A percentile compares a stretch with the other conserved stretches of the same genome.
Conservation (phyloP, 2,113 vertebrate species). For the Gila orcuttii region DNA sequence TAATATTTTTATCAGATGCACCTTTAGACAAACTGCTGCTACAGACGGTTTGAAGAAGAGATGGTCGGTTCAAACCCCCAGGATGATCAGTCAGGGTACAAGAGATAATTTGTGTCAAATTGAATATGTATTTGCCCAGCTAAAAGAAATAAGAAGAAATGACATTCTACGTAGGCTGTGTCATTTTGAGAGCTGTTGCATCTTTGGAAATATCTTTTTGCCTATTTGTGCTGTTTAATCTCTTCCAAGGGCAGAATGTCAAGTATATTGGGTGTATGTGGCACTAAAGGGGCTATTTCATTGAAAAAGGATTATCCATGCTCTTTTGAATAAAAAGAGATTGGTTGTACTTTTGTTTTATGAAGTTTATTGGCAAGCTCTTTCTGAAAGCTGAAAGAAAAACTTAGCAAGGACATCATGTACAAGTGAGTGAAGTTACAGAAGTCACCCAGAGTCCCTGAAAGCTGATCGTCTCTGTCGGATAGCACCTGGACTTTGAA, state of each 20-base stretch:
- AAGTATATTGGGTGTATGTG: background rate
- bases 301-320: background rate
- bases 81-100: conserved; percentile 41
- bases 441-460: no score
- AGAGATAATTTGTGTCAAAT: conserved; percentile 44
- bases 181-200: conserved; percentile 17
- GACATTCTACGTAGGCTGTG: background rate
- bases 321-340: background rate
- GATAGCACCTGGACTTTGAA: no score
- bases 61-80: conserved; percentile 45
- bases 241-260: conserved; percentile 11
- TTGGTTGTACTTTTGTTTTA: background rate
- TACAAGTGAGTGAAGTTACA: background rate
- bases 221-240: background rate
- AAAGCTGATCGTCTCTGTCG: no score
- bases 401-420: background rate
- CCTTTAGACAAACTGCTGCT: conserved; percentile 35
- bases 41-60: conserved; percentile 25
- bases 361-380: background rate
- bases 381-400: background rate
- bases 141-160: conserved; percentile 20
- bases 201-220: background rate
- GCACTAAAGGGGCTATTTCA: background rate
- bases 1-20: conserved; percentile 29
- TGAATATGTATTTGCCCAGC: conserved; percentile 11